Evolutionary conservation across 2,797 vertebrate genomes (phyloP).

Genomic region (Balearica regulorum): DNA sequence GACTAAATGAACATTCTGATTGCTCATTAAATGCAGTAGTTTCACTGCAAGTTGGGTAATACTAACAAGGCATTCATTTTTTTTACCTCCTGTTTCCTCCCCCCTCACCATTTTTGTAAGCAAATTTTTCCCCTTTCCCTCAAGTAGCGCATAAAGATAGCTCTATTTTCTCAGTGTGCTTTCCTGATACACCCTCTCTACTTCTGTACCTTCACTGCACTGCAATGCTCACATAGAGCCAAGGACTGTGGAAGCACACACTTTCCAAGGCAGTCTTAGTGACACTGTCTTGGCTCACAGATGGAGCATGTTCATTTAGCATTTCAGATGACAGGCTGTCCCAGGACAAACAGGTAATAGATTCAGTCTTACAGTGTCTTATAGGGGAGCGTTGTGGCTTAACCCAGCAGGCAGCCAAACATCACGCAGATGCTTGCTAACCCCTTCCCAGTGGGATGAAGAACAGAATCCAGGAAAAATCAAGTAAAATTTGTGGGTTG

Average conservation of each 20-base stretch:
- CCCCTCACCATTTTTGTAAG: neutral
- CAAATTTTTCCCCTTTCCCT: neutral
- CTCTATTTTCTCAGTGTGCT: neutral
- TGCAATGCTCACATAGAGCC: fast-evolving
- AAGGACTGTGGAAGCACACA: neutral
- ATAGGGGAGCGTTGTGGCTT: neutral
- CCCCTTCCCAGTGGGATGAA: no score
- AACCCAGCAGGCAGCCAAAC: no score
- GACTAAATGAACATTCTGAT: conserved; percentile 25
- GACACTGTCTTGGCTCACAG: neutral
- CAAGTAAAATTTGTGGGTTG: no score
- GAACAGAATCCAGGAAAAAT: no score
- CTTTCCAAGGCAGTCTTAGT: neutral
- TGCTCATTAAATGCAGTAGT: conserved; percentile 43
- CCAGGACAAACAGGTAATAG: neutral
- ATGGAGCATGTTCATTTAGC: neutral
- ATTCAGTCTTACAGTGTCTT: neutral
- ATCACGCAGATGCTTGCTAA: no score
- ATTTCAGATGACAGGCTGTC: neutral
- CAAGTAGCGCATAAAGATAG: fast-evolving
- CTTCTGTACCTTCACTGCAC: neutral
- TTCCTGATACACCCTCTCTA: neutral
- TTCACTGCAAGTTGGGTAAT: neutral
- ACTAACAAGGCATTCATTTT: neutral
- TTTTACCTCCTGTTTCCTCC: neutral